Evolutionary conservation across 2,888 invertebrate genomes (phyloP), one percentile per base, ranked within the genome.

Genomic region (Hypercompe scribonia): DNA sequence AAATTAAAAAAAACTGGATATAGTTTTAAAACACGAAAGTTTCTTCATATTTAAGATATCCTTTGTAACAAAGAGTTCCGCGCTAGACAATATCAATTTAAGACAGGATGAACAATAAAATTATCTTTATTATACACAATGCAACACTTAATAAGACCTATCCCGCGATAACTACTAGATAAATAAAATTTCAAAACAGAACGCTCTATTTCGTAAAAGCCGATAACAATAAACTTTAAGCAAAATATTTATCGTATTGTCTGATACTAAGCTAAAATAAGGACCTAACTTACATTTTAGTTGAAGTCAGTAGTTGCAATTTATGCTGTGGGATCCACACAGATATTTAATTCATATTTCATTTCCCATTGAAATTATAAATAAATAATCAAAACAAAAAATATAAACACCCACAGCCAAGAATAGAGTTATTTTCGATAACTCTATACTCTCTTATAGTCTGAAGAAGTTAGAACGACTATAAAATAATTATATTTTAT

Each of bases 381-480:
- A 33, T 0, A 36, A 65, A 75, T 70, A 73, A 58, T 36, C 65
- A 73, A 81, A 77, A 74, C 73, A 74, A 76, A 73, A 71, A 78
- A 74, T 77, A 76, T 75, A 81, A 81, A 83, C 81, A 82, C 75
- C 73, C 79, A 72, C 76, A 34, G 61, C 64, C 24, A 69, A 34
- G 28, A 66, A 70, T 58, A 39, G 46, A 46, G 5, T 10, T 42
- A 28, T 28, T 39, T 7, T 34, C 66, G 67, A 74, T 71, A 42
- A 24, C 10, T 33, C 68, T 65, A n/a, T 65, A 72, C 13, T 66
- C 61, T 66, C 67, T 66, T 42, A 31, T 46, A 63, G 58, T 8
- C 54, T 74, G 63, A 34, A 34, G 31, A 69, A 75, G 63, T 75
- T 68, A 1, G 77, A 75, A 65, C 21, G 64, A 21, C 46, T 34